phyloP scores from a whole-genome alignment of 2,797 vertebrate genomes.

The Chaetophractus vellerosus region DNA sequence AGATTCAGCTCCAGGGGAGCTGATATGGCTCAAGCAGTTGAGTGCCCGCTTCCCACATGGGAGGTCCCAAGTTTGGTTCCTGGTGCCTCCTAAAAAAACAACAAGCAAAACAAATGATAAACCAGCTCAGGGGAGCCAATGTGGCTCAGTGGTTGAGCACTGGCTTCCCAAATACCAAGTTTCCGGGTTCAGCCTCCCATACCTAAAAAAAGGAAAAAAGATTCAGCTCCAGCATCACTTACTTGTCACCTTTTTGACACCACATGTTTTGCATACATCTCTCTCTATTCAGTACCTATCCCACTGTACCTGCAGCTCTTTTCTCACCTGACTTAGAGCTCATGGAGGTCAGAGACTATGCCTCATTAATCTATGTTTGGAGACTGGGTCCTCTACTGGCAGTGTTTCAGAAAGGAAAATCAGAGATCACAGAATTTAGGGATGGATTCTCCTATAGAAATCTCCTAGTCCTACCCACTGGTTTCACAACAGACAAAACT shows the following conservation, averaged over 20 bases:
- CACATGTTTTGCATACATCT: background rate
- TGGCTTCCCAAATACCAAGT: no score
- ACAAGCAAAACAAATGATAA: no score
- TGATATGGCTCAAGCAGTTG: no score
- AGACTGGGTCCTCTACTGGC: background rate
- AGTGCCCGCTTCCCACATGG: no score
- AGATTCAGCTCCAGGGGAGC: background rate
- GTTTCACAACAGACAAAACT: slow-evolving; percentile 49
- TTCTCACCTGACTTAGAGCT: background rate
- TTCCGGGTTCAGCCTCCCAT: no score
- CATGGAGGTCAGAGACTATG: background rate
- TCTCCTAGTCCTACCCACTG: background rate
- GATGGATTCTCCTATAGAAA: background rate
- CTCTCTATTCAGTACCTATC: background rate
- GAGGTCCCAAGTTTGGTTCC: no score
- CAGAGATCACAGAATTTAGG: background rate
- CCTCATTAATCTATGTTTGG: background rate
- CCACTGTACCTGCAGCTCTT: background rate
- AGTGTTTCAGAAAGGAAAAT: slow-evolving; percentile 15
- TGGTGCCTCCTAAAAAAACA: no score
- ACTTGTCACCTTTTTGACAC: background rate
- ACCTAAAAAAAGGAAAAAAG: background rate
- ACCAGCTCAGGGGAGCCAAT: no score
- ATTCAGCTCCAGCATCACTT: background rate
- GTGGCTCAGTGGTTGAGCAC: no score